Evolutionary conservation across 2,888 invertebrate species (phyloP).

Genomic region (Ernsta delagoae): DNA sequence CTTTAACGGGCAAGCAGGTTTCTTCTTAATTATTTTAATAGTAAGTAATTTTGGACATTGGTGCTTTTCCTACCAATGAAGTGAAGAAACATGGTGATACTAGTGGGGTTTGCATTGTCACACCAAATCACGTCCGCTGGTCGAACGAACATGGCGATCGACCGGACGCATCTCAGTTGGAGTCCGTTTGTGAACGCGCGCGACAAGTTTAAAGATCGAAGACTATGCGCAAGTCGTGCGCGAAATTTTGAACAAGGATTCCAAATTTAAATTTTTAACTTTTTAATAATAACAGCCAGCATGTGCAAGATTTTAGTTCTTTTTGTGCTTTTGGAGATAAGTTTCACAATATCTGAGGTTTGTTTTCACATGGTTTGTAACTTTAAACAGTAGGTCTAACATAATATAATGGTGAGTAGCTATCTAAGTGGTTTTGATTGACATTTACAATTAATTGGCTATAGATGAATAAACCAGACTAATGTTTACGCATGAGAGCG

Average conservation of each 20-base stretch:
- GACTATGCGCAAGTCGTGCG: slow-evolving; percentile 65
- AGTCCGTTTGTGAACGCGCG: slow-evolving; percentile 65
- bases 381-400: too few relatives aligned
- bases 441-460: too few relatives aligned
- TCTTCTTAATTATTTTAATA: too few relatives aligned
- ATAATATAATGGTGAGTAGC: too few relatives aligned
- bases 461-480: not conserved
- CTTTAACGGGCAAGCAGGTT: too few relatives aligned
- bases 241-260: slow-evolving; percentile 62
- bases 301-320: slow-evolving; percentile 74
- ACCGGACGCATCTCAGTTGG: slow-evolving; percentile 67
- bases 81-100: slow-evolving; percentile 35
- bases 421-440: too few relatives aligned
- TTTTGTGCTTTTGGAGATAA: slow-evolving; percentile 65
- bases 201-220: slow-evolving; percentile 61
- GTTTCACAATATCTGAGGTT: slow-evolving; percentile 72
- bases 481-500: not conserved
- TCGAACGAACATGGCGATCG: slow-evolving; percentile 49
- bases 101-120: slow-evolving; percentile 65
- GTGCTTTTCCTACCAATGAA: slow-evolving; percentile 13
- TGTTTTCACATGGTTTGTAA: slow-evolving; percentile 45
- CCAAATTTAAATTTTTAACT: slow-evolving; percentile 53
- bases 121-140: slow-evolving; percentile 67
- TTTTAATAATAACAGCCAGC: slow-evolving; percentile 55
- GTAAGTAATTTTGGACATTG: too few relatives aligned